phyloP scores from a whole-genome alignment of 2,888 invertebrate genomes.

The Augiades crinisus region DNA sequence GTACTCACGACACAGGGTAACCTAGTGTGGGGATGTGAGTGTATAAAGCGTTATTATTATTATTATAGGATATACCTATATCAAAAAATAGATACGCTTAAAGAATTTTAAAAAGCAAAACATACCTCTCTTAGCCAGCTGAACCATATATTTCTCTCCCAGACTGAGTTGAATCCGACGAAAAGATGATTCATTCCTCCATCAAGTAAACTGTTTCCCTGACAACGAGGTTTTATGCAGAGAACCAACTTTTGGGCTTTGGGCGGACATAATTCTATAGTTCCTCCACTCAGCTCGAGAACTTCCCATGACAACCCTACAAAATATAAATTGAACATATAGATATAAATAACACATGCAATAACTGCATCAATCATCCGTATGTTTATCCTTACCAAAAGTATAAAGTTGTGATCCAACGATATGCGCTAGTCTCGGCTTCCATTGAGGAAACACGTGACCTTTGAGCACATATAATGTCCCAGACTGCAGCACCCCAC shows the following conservation, averaged over 20 bases:
- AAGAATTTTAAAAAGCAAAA: constrained; percentile 7
- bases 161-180: constrained; percentile 83
- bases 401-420: constrained; percentile 83
- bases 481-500: constrained; percentile 68
- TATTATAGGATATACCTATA: too few species aligned
- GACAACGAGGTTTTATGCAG: constrained; percentile 67
- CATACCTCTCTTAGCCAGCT: constrained; percentile 83
- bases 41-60: too few species aligned
- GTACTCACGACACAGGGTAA: too few species aligned
- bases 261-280: constrained; percentile 66
- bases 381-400: constrained; percentile 77
- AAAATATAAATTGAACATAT: constrained; percentile 33
- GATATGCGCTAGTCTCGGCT: constrained; percentile 80
- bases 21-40: too few species aligned
- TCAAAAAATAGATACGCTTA: too few species aligned
- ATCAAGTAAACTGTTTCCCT: constrained; percentile 56
- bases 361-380: background rate
- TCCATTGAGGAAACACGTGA: constrained; percentile 86
- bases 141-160: constrained; percentile 85
- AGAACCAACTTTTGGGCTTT: constrained; percentile 70
- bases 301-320: constrained; percentile 65
- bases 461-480: constrained; percentile 83
- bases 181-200: constrained; percentile 77
- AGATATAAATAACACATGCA: background rate
- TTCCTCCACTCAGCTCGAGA: constrained; percentile 68